Evolutionary conservation across 2,888 invertebrate species (phyloP), one percentile per base, ranked within the genome.

Genomic region (Hirtodrosophila trivittata): DNA sequence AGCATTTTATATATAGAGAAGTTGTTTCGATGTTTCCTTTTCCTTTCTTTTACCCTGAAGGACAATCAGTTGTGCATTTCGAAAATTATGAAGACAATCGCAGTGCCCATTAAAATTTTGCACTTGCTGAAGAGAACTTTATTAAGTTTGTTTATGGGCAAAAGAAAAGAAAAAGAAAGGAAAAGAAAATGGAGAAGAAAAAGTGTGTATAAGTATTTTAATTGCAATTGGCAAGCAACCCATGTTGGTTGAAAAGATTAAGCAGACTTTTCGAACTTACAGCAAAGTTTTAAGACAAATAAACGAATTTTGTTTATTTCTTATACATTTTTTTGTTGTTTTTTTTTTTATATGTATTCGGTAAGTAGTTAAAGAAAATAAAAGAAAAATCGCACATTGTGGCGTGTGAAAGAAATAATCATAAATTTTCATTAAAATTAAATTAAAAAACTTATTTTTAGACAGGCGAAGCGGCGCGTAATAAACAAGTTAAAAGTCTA

Each of bases 401-500:
- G 55, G 65, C 64, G 81, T 86, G 87, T 67, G 64, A 87, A 83
- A 71, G 76, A 75, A 87, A 86, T 85, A 72, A 87, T 83, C 84
- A 67, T 82, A 82, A 84, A 86, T 84, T 82, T 82, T 68, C 82
- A 84, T 81, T 83, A 87, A 82, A 85, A 87, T 87, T 64, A 86
- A 82, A 87, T 82, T 83, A 87, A 82, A 82, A 87, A 82, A 82
- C 80, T 82, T 82, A 67, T 62, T 72, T 72, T 59, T 64, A 62
- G 56, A 58, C n/a, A 16, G 38, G 41, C 18, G 50, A 43, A 35
- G 56, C 60, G 21, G 62, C 58, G 67, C 63, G 75, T 72, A 82
- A 87, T 88, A 88, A 88, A 87, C 88, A 87, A 88, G 89, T 88
- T 86, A 88, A 86, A 86, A 88, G 86, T 88, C 89, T 87, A 86